phyloP scores from a whole-genome alignment of 2,797 vertebrate species.

The Crocidura indochinensis region DNA sequence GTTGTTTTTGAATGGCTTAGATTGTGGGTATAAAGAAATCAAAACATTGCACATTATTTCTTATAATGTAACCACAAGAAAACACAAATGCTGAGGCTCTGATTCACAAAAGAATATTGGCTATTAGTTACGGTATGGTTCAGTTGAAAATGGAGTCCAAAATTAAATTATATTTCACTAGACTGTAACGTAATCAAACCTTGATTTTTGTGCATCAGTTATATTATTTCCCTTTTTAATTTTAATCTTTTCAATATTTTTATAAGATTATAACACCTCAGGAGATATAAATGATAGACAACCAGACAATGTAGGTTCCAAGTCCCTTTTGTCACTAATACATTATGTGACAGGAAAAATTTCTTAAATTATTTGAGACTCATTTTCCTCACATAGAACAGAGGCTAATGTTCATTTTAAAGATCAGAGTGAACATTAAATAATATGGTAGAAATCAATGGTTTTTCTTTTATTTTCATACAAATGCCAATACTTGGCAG shows the following conservation, averaged over 20 bases:
- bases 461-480: conserved; percentile 27
- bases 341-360: conserved; percentile 20
- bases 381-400: conserved; percentile 17
- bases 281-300: conserved; percentile 51
- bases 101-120: conserved; percentile 85
- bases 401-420: not conserved
- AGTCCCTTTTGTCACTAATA: conserved; percentile 27
- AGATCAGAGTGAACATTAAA: conserved; percentile 18
- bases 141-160: conserved; percentile 85
- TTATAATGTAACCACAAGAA: conserved; percentile 86
- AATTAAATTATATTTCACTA: conserved; percentile 87
- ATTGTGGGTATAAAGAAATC: conserved; percentile 76
- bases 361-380: conserved; percentile 48
- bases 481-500: conserved; percentile 31
- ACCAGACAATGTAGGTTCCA: conserved; percentile 40
- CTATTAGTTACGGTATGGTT: conserved; percentile 85
- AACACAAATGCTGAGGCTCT: conserved; percentile 77
- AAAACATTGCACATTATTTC: conserved; percentile 82
- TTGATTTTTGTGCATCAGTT: conserved; percentile 81
- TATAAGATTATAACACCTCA: conserved; percentile 84
- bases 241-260: conserved; percentile 81
- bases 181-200: conserved; percentile 85
- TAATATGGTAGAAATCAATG: conserved; percentile 7
- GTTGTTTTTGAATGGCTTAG: conserved; percentile 79
- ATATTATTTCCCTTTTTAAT: conserved; percentile 79